These are phyloP conservation scores for Indicator indicator DNA, from an alignment of 2,113 vertebrate genomes.

Conservation along the genomic window DNA sequence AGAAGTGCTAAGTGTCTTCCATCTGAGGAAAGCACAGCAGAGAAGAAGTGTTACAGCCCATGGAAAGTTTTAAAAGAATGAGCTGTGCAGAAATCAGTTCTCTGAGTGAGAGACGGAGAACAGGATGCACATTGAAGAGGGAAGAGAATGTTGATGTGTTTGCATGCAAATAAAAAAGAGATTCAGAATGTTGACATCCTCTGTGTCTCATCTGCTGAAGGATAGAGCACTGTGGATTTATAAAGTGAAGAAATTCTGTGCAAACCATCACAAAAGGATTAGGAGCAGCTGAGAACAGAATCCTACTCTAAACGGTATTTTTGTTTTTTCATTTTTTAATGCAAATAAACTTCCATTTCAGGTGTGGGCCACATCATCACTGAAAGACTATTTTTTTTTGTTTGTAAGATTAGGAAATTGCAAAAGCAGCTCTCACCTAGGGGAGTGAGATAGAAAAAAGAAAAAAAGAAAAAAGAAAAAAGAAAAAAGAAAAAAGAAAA, in stretches of 20 bases:
- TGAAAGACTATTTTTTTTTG: not conserved
- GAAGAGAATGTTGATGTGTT: constrained; percentile 1
- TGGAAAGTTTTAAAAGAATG: not conserved
- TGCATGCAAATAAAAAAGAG: constrained; percentile 9
- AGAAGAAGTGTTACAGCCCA: not conserved
- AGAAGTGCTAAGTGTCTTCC: not conserved
- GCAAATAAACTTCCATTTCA: constrained; percentile 5
- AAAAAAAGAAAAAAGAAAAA: no score
- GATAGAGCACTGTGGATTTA: not conserved
- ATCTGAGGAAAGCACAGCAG: not conserved
- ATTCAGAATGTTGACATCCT: not conserved
- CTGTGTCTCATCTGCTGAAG: not conserved
- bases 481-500: no score
- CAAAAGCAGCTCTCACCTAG: not conserved
- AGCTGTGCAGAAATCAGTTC: not conserved
- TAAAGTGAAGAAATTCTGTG: constrained; percentile 7
- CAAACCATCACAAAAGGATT: constrained; percentile 5
- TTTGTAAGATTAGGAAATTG: constrained; percentile 43
- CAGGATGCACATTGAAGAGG: not conserved
- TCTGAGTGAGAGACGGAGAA: not conserved
- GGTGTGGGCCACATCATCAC: not conserved
- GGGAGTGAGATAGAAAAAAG: constrained; percentile 52
- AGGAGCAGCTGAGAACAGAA: not conserved
- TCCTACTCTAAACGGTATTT: not conserved
- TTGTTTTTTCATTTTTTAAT: constrained; percentile 22